Evolutionary conservation across 2,113 vertebrate genomes (phyloP).

Genomic region (Misgurnus mizolepis): DNA sequence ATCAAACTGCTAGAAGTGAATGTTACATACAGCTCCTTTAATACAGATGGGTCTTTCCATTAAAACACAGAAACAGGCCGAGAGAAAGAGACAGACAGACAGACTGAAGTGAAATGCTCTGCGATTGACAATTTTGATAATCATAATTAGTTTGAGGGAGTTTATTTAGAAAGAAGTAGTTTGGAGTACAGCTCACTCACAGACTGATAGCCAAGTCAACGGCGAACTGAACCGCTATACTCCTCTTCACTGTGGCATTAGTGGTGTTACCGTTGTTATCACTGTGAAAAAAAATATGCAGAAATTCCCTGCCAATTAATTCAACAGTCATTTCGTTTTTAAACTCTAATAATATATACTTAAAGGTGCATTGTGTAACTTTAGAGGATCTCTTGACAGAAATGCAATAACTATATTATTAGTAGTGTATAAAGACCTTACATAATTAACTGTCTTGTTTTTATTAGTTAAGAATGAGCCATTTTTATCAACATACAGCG

Average conservation of each 20-base stretch:
- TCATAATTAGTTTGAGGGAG: not conserved
- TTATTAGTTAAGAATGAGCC: too few species aligned
- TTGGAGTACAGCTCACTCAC: constrained; percentile 59
- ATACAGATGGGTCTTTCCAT: too few species aligned
- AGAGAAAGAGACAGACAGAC: too few species aligned
- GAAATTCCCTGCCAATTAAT: too few species aligned
- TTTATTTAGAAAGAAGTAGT: not conserved
- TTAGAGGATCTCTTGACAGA: too few species aligned
- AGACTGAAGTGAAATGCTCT: not conserved
- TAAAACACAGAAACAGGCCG: too few species aligned
- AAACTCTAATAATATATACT: not conserved
- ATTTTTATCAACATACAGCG: too few species aligned
- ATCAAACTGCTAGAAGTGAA: too few species aligned
- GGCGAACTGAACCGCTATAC: constrained; percentile 62
- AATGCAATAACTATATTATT: too few species aligned
- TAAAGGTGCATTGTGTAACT: not conserved
- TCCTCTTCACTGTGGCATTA: constrained; percentile 41
- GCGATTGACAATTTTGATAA: not conserved
- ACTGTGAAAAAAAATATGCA: constrained; percentile 56
- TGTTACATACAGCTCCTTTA: too few species aligned
- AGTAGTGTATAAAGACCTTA: too few species aligned
- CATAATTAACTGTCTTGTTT: too few species aligned
- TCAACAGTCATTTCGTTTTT: not conserved
- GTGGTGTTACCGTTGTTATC: constrained; percentile 60
- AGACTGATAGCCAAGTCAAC: constrained; percentile 62